Conservation (phyloP, 2,797 vertebrate genomes). For the Esox masquinongy region DNA sequence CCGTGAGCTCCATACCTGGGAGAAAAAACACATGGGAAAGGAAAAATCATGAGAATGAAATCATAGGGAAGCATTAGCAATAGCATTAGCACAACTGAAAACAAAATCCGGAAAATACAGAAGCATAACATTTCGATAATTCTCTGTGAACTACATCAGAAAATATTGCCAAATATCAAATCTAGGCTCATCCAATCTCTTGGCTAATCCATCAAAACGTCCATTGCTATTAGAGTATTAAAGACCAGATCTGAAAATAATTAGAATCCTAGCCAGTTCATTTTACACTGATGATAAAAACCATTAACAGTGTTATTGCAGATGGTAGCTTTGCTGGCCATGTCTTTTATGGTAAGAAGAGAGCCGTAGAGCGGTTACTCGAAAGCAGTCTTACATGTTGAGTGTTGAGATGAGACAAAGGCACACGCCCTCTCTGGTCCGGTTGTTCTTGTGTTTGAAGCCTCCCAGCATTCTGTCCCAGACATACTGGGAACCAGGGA, state of each 20-base stretch:
- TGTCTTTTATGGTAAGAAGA: conserved; percentile 2
- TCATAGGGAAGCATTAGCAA: neutral
- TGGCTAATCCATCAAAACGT: neutral
- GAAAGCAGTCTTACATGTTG: conserved; percentile 76
- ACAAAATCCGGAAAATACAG: neutral
- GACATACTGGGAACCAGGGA: conserved; percentile 76
- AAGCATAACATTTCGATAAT: neutral
- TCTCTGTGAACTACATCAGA: neutral
- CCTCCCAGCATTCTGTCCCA: conserved; percentile 98
- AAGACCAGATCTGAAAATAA: neutral
- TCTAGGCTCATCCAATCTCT: neutral
- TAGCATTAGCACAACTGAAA: neutral
- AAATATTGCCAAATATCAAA: neutral
- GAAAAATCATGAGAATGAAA: neutral
- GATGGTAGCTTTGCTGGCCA: neutral
- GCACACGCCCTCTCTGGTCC: conserved; percentile 95
- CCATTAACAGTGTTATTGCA: neutral
- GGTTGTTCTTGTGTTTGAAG: conserved; percentile 99
- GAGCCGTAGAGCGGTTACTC: neutral
- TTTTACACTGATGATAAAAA: neutral
- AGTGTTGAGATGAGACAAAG: conserved; percentile 95
- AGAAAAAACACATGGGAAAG: conserved; percentile 10
- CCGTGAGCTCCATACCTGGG: conserved; percentile 94
- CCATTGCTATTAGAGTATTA: neutral
- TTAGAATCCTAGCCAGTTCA: neutral